Conservation (phyloP, 2,888 invertebrate species). For the Lydus trimaculatus region DNA sequence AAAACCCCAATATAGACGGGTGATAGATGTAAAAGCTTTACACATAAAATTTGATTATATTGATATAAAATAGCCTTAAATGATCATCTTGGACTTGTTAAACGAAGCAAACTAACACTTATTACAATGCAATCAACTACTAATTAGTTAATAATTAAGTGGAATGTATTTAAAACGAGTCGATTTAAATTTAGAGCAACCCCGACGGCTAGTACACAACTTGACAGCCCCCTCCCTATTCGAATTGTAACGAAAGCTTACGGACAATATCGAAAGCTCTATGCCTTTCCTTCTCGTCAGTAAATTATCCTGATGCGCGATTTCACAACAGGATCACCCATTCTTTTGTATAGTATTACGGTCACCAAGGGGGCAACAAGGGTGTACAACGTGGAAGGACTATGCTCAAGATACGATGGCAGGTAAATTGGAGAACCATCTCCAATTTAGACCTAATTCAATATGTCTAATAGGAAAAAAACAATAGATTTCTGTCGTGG, state of each 20-base stretch:
- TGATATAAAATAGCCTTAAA: constrained; percentile 30
- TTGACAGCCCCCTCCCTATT: constrained; percentile 53
- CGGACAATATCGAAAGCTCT: constrained; percentile 30
- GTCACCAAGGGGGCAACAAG: neutral
- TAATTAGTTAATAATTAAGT: constrained; percentile 56
- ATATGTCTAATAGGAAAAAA: too few species aligned
- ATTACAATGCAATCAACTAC: constrained; percentile 48
- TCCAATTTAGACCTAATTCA: neutral
- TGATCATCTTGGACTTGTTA: constrained; percentile 45
- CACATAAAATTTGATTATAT: constrained; percentile 30
- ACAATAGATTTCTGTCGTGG: too few species aligned
- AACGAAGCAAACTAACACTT: constrained; percentile 47
- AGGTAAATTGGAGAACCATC: neutral
- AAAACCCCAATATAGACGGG: neutral
- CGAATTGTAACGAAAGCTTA: constrained; percentile 42
- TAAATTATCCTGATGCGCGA: constrained; percentile 42
- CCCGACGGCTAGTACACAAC: constrained; percentile 50
- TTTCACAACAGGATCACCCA: constrained; percentile 34
- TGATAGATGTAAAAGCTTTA: constrained; percentile 8
- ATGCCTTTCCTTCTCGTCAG: constrained; percentile 3
- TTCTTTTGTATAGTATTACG: neutral
- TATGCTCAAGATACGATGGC: neutral
- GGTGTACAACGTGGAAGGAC: neutral
- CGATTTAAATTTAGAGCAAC: constrained; percentile 57
- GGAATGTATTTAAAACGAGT: constrained; percentile 54